These are phyloP conservation scores for Cheilosia scutellata DNA, from an alignment of 2,888 invertebrate species.

Conservation along the genomic window DNA sequence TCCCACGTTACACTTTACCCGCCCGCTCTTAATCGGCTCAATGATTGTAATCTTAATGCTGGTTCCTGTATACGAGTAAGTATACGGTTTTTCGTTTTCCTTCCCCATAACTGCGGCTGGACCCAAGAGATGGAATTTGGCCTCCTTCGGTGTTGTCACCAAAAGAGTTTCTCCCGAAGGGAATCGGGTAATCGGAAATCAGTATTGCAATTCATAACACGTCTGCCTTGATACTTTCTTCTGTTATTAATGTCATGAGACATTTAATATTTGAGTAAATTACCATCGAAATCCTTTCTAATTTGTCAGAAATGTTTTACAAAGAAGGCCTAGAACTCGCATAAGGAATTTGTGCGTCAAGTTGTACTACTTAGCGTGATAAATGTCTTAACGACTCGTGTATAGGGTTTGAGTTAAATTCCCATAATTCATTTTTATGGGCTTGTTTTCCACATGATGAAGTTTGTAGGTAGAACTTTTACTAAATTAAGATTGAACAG, in stretches of 20 bases:
- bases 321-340: conserved; percentile 25
- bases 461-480: conserved; percentile 31
- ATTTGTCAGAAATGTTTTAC: conserved; percentile 63
- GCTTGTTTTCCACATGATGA: conserved; percentile 61
- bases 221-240: conserved; percentile 49
- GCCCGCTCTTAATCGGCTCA: conserved; percentile 42
- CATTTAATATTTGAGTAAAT: conserved; percentile 71
- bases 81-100: conserved; percentile 26
- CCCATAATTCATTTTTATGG: conserved; percentile 69
- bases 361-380: conserved; percentile 62
- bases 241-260: conserved; percentile 66
- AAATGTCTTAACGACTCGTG: conserved; percentile 61
- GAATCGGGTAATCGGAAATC: conserved; percentile 63
- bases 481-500: conserved; percentile 47
- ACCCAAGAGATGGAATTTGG: conserved; percentile 7
- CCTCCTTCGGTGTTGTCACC: conserved; percentile 26
- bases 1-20: conserved; percentile 13
- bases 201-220: conserved; percentile 71
- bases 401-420: conserved; percentile 62
- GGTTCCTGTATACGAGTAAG: conserved; percentile 24
- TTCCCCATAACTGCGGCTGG: not conserved
- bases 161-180: conserved; percentile 28
- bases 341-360: conserved; percentile 51
- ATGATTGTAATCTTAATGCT: conserved; percentile 56
- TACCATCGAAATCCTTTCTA: conserved; percentile 66